A percentile compares a stretch with the other conserved stretches of the same genome.
Conservation (phyloP, 2,888 invertebrate genomes). For the Pseudococcus jackbeardsleyi region DNA sequence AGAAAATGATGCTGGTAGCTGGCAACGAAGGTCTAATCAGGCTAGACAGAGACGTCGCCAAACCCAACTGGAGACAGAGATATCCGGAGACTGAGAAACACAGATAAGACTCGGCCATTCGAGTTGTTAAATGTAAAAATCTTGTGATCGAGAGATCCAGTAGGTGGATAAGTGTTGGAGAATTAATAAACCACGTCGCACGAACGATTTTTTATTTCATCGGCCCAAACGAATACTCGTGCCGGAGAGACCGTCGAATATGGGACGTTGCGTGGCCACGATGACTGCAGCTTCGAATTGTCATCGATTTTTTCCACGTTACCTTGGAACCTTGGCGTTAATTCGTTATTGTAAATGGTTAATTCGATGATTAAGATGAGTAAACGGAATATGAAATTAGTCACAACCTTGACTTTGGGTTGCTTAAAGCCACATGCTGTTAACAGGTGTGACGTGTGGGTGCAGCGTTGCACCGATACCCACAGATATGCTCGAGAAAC, state of each 20-base stretch:
- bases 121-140: constrained; percentile 27
- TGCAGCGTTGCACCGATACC: constrained; percentile 36
- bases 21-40: not conserved
- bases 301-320: constrained; percentile 5
- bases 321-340: constrained; percentile 15
- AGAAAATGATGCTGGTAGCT: not conserved
- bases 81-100: not conserved
- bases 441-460: constrained; percentile 63
- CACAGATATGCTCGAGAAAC: not conserved
- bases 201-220: constrained; percentile 20
- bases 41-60: not conserved
- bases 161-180: not conserved
- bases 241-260: constrained; percentile 14
- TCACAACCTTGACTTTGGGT: constrained; percentile 62
- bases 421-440: constrained; percentile 56
- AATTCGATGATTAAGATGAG: constrained; percentile 57
- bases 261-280: not conserved
- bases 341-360: constrained; percentile 57
- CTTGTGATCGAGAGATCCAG: constrained; percentile 24
- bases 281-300: not conserved
- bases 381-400: constrained; percentile 58
- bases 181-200: constrained; percentile 29
- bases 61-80: not conserved
- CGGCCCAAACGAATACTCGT: not conserved
- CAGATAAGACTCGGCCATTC: constrained; percentile 2